Percentiles rank a stretch among this genome's conserved stretches.
Conservation (phyloP, 2,113 vertebrate genomes). For the Tamias sibiricus region DNA sequence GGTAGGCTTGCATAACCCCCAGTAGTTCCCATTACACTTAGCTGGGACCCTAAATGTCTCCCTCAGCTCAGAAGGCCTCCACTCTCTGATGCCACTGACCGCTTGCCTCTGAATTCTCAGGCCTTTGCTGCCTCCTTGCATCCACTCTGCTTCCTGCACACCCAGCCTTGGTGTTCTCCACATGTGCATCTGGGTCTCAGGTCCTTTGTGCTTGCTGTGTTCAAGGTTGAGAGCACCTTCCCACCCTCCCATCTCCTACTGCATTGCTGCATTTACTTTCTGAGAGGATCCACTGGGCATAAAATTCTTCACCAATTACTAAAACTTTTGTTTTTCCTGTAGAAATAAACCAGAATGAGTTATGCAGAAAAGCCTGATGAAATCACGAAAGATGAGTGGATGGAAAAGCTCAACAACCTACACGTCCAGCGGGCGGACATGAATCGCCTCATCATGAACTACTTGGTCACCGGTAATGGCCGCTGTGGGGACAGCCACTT, state of each 20-base stretch:
- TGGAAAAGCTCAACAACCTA: conserved; percentile 99
- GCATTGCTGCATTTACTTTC: background rate
- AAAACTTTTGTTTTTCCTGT: conserved; percentile 53
- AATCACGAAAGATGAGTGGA: conserved; percentile 98
- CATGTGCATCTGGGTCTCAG: background rate
- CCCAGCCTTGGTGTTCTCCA: background rate
- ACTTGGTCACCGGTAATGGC: conserved; percentile 91
- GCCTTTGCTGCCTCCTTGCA: background rate
- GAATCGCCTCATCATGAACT: conserved; percentile 99
- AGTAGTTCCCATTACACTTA: background rate
- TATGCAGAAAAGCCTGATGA: conserved; percentile 98
- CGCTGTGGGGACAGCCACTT: rapidly evolving
- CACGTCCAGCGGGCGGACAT: conserved; percentile 99
- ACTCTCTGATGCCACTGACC: background rate
- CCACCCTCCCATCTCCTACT: background rate
- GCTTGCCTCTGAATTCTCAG: background rate
- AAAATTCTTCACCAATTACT: background rate
- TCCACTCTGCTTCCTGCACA: background rate
- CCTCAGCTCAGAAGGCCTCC: background rate
- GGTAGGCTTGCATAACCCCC: rapidly evolving
- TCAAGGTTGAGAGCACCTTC: background rate
- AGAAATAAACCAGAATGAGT: conserved; percentile 94
- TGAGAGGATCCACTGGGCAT: background rate
- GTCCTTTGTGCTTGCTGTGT: background rate
- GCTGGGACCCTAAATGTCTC: background rate